Percentiles rank a stretch among this genome's conserved stretches.
Evolutionary conservation across 2,888 invertebrate genomes (phyloP).

Genomic region (Patella pellucida): DNA sequence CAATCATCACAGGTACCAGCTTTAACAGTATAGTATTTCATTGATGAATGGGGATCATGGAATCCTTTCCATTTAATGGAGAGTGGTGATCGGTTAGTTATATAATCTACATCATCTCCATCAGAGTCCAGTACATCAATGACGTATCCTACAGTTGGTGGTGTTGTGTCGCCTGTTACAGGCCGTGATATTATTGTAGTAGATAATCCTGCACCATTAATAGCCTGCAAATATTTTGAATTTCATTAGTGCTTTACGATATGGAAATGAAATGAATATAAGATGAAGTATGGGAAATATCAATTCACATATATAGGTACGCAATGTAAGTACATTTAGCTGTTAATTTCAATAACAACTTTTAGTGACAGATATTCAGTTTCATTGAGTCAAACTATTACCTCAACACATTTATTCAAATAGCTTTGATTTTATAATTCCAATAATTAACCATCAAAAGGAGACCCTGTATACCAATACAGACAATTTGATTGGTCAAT

Average conservation of each 20-base stretch:
- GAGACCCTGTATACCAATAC: too few relatives aligned
- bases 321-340: too few relatives aligned
- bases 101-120: constrained; percentile 34
- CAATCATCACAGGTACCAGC: constrained; percentile 39
- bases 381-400: too few relatives aligned
- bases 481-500: too few relatives aligned
- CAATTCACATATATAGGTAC: too few relatives aligned
- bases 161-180: constrained; percentile 17
- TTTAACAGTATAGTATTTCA: constrained; percentile 39
- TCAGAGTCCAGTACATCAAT: constrained; percentile 9
- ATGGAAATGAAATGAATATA: background rate
- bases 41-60: constrained; percentile 35
- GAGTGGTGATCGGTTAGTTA: constrained; percentile 29
- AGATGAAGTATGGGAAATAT: background rate
- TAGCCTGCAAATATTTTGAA: constrained; percentile 6
- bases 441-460: too few relatives aligned
- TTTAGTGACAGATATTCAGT: too few relatives aligned
- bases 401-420: too few relatives aligned
- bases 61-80: constrained; percentile 41
- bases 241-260: too few relatives aligned
- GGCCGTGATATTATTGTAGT: constrained; percentile 16
- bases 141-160: constrained; percentile 22
- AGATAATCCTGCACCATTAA: constrained; percentile 22
- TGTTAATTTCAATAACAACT: too few relatives aligned
- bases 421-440: too few relatives aligned